These are phyloP conservation scores for Platyrinchus mystaceus DNA, from an alignment of 2,797 vertebrate species.

Conservation along the genomic window DNA sequence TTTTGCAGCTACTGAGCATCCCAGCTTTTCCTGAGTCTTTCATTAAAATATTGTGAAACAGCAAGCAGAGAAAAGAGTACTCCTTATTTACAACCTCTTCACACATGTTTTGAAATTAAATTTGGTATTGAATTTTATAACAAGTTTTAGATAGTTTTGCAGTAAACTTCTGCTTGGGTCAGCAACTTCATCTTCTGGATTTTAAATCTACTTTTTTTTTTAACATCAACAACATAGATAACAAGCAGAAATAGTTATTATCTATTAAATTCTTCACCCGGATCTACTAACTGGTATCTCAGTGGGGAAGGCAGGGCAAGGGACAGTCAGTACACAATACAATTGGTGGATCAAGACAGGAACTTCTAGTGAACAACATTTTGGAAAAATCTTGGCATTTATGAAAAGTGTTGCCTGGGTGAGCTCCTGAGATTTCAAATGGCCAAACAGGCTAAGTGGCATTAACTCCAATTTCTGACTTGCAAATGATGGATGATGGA, in stretches of 20 bases:
- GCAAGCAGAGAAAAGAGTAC: not conserved
- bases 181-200: not conserved
- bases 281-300: not conserved
- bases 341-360: not conserved
- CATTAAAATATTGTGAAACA: not conserved
- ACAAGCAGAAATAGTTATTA: not conserved
- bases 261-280: not conserved
- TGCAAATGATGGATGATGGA: not conserved
- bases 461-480: not conserved
- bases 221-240: not conserved
- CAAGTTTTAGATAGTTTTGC: not conserved
- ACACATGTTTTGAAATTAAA: not conserved
- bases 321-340: not conserved
- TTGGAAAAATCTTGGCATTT: not conserved
- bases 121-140: not conserved
- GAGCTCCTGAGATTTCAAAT: not conserved
- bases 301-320: not conserved
- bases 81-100: not conserved
- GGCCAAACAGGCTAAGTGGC: not conserved
- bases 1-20: not conserved
- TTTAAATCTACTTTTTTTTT: not conserved
- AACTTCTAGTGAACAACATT: not conserved
- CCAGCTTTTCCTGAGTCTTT: not conserved
- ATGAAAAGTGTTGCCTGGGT: not conserved
- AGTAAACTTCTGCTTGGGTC: not conserved